Base-by-base conservation (phyloP, 2,113 vertebrate genomes). In the Misgurnus anguillicaudatus region DNA sequence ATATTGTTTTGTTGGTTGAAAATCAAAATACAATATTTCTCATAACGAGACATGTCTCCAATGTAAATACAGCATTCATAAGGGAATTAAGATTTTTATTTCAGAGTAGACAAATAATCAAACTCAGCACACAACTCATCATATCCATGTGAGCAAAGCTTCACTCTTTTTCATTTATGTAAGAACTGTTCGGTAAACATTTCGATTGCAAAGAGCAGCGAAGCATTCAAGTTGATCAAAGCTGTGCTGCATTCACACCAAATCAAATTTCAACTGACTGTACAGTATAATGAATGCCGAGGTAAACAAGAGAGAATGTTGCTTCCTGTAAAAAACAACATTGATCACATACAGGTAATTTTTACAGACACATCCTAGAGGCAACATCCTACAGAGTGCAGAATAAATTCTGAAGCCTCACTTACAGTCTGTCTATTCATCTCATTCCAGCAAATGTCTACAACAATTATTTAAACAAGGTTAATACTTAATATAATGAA, bases 251-350 rank as follows among this genome's bases (percentile, higher is more conserved):
- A 39, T 69, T 63, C 10, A n/a, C 11, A 65, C 36, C 81, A 75
- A 79, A 82, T 82, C 62, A 64, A 9, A 79, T 69, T 58, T 75
- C 57, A 67, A 78, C 60, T 3, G 38, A 70, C 42, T 69, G 69
- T 78, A 51, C 48, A 51, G 24, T 51, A 72, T 69, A 55, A 67
- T 38, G 55, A 67, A 13, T 48, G 57, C 73, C 47, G 11, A 75
- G 51, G 38, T 75, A 72, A 72, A 57, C 53, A 57, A n/a, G 53
- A 57, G 53, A 57, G 53, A 19, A 72, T 42, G 53, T 60, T 73
- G 41, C 70, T 73, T 73, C 70, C 70, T 73, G 53, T 58, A 53
- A 38, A 57, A 73, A 73, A 73, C 70, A 41, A 39, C 38, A 73
- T 58, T 31, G 70, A 72, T 39, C 70, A 58, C 57, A 73, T 60